Base-by-base conservation (phyloP, 1,140 invertebrate genomes). In the Choristoneura fumiferana region DNA sequence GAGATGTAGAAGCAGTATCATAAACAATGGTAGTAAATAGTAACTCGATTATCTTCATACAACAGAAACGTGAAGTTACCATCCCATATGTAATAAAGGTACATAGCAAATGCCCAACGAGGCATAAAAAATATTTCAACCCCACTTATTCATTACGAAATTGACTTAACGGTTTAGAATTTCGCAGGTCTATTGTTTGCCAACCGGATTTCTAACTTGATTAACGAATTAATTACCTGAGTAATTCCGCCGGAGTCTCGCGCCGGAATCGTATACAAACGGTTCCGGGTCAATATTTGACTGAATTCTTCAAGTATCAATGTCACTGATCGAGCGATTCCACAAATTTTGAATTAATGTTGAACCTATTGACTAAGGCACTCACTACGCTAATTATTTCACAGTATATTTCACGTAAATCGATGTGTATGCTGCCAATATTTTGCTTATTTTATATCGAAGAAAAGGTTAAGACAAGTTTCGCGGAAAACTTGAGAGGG, bases 181-280 rank as follows among this genome's bases (percentile, higher is more conserved):
- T 63, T 63, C 57, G 55, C 57, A 54, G 38, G 36, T 62, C 52
- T 56, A 64, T 62, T 69, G 62, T 64, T 62, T 68, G 57, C 60
- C 59, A 58, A 61, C 58, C 57, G 67, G 65, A 67, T 68, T 65
- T 61, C 63, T 66, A 62, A 72, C 59, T 69, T 67, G 67, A 69
- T 69, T 72, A 72, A 62, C 64, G 60, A 67, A 67, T 72, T 72
- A 69, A 72, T 69, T 67, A 69, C 60, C 38, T 58, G 62, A 66
- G 54, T 57, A 65, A 69, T 64, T 53, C 58, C 60, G 59, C 54
- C 54, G 57, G 43, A 54, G 40, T 56, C 62, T 54, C 60, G 43
- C 53, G n/a, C 38, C 8, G 34, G 62, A 67, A 63, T 71, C 62
- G 60, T 55, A 60, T 59, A 62, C 55, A 45, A 62, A 62, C 60